Percentiles rank a stretch among this genome's conserved stretches.
These are phyloP conservation scores for Micromesistius poutassou DNA, from an alignment of 2,797 vertebrate genomes.

Conservation along the genomic window DNA sequence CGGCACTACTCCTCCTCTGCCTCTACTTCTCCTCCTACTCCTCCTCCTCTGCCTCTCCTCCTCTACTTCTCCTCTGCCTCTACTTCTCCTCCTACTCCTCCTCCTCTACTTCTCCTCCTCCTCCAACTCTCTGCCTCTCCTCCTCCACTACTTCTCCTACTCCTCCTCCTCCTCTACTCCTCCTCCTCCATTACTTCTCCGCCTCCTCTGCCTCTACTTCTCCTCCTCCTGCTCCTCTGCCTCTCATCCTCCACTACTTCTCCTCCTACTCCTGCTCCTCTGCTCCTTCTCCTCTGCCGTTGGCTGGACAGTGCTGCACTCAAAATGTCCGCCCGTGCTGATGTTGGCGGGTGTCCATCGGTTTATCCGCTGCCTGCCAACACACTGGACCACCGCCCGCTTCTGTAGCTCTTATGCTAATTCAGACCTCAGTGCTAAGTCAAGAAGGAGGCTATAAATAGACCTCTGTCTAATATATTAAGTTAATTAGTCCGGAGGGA, in stretches of 20 bases:
- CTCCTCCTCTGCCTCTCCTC: too few species aligned
- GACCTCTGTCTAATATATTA: neutral
- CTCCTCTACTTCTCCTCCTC: constrained; percentile 39
- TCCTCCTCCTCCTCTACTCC: too few species aligned
- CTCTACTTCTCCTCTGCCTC: neutral
- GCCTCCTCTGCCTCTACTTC: too few species aligned
- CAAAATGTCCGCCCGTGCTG: neutral
- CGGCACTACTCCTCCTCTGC: neutral
- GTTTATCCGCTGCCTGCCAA: neutral
- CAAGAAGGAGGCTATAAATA: neutral
- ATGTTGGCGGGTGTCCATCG: neutral
- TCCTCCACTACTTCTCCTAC: too few species aligned
- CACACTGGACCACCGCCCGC: neutral
- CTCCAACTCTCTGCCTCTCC: neutral
- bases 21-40: too few species aligned
- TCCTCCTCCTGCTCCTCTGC: neutral
- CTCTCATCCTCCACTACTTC: too few species aligned
- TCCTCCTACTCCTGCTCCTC: neutral
- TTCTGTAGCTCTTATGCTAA: neutral
- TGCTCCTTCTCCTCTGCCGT: neutral
- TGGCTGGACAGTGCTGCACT: neutral
- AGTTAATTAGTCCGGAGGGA: neutral
- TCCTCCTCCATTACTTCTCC: too few species aligned
- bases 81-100: too few species aligned
- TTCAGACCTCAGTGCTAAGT: neutral